These are phyloP conservation scores for Troides helena DNA, from an alignment of 2,888 invertebrate genomes.

Conservation along the genomic window DNA sequence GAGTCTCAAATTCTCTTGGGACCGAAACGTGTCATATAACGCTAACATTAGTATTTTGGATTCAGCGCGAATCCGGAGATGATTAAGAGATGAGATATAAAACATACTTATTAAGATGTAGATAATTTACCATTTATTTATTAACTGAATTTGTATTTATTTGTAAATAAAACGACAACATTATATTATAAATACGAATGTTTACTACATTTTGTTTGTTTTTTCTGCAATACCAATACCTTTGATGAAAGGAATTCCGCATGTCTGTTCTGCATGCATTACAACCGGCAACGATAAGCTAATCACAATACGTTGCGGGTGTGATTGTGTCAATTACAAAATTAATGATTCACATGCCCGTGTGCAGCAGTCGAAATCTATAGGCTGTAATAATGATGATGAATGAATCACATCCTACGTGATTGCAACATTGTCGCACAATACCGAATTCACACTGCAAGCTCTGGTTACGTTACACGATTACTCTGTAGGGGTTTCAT, in stretches of 20 bases:
- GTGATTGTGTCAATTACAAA: not conserved
- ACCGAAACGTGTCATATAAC: constrained; percentile 78
- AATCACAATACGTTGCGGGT: constrained; percentile 5
- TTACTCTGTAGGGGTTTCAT: constrained; percentile 18
- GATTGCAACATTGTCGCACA: not conserved
- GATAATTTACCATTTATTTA: constrained; percentile 81
- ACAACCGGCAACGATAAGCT: not conserved
- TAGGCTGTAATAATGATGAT: not conserved
- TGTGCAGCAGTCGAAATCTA: no score
- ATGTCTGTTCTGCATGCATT: not conserved
- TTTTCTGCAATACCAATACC: constrained; percentile 52
- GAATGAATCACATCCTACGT: not conserved
- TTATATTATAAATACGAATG: constrained; percentile 81
- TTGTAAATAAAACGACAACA: constrained; percentile 80
- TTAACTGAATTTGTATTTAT: constrained; percentile 81
- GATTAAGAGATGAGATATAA: constrained; percentile 80
- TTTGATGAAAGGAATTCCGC: constrained; percentile 10
- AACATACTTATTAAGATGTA: constrained; percentile 80
- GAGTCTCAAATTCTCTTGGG: constrained; percentile 80
- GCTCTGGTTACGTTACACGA: constrained; percentile 7
- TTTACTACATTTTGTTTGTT: constrained; percentile 77
- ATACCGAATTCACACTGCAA: not conserved
- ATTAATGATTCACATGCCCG: no score
- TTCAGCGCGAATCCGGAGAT: constrained; percentile 73
- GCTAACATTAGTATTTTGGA: constrained; percentile 79